phyloP scores from a whole-genome alignment of 2,113 vertebrate species.

The Nothoprocta perdicaria region DNA sequence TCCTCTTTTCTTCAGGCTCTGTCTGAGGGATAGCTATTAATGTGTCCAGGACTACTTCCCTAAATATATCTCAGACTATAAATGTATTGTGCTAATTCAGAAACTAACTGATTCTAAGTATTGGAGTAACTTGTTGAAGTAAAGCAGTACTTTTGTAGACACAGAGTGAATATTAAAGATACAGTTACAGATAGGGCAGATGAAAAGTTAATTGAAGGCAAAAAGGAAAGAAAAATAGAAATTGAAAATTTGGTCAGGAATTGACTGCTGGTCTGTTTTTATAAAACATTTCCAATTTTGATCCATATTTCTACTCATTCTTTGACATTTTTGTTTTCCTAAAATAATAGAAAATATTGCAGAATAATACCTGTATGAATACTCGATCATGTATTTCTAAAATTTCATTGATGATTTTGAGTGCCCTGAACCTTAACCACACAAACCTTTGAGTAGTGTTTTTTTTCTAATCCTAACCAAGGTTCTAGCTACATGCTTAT shows the following conservation, averaged over 20 bases:
- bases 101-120: neutral
- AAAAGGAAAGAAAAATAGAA: neutral
- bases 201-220: neutral
- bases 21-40: neutral
- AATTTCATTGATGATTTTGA: neutral
- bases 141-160: neutral
- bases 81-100: neutral
- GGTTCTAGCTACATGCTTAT: neutral
- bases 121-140: neutral
- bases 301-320: neutral
- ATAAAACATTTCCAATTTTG: neutral
- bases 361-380: neutral
- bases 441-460: neutral
- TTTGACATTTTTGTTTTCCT: neutral
- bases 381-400: neutral
- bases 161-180: neutral
- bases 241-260: neutral
- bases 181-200: accelerated
- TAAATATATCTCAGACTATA: neutral
- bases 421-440: neutral
- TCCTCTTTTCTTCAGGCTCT: neutral
- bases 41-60: neutral
- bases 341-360: neutral
- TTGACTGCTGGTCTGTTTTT: neutral
- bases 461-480: neutral